Base-by-base conservation (phyloP, 2,113 vertebrate species). In the Clarias gariepinus region DNA sequence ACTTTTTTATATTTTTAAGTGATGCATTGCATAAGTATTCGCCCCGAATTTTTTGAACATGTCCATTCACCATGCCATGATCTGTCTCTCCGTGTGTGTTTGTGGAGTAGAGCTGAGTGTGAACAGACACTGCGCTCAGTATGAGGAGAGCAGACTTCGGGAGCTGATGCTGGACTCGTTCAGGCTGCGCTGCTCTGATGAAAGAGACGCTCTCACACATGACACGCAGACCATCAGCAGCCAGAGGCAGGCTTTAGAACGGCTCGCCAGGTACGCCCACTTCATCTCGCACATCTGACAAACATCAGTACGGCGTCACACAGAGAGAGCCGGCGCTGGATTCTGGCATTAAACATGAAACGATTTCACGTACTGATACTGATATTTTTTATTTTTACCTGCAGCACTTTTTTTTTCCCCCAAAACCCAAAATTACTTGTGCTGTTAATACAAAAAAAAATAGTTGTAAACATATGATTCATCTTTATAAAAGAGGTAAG, bases 121-220 rank as follows among this genome's bases (percentile, higher is more conserved):
- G 47, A 85, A 66, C 41, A 79, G 16, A 21, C 93, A 89, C 58
- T 94, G 92, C 91, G 82, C 87, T 0, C 86, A 91, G 76, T 90
- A 91, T 74, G 89, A 92, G 85, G 94, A 95, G 30, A 74, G 83
- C 86, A 87, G 84, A 16, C 76, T 80, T 41, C 91, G 93, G 89
- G 90, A 92, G 66, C 74, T 95, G 57, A 88, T 96, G 64, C 89
- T 96, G 23, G 91, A 91, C 86, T 93, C 93, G 10, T 95, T 93
- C 85, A 92, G 90, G 58, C 88, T 92, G 73, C 90, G 84, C 84
- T 93, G 93, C 85, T 1, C 71, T 3, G 77, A 74, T 23, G 89
- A 88, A 58, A 82, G 90, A 52, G 88, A 88, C 8, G 18, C 87
- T 18, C 90, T 95, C 2, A 60, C 85, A 12, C 90, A 89, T 64